Evolutionary conservation across 2,888 invertebrate genomes (phyloP).

Genomic region (Cheilosia pagana): DNA sequence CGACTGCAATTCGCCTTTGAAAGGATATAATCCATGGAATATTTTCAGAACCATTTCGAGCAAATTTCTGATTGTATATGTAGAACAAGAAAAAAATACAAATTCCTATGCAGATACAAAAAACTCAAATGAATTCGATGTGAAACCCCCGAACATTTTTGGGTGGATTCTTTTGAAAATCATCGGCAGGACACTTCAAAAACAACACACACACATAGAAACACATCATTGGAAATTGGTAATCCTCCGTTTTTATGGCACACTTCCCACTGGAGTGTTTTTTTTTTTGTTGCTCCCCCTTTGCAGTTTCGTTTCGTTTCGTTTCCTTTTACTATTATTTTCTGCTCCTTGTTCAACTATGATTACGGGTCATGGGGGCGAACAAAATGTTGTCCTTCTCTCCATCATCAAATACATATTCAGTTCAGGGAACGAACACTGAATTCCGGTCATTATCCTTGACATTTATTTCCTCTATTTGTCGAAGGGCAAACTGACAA

Average conservation of each 20-base stretch:
- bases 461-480: conserved; percentile 51
- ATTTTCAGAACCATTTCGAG: conserved; percentile 3
- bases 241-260: conserved; percentile 43
- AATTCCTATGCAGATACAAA: background rate
- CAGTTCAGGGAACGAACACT: conserved; percentile 35
- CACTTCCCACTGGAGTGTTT: conserved; percentile 16
- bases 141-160: conserved; percentile 2
- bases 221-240: conserved; percentile 41
- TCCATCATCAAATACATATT: conserved; percentile 46
- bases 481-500: background rate
- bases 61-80: background rate
- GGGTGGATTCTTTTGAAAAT: conserved; percentile 2
- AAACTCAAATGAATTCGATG: conserved; percentile 1
- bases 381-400: background rate
- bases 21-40: conserved; percentile 9
- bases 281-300: background rate
- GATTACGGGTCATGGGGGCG: conserved; percentile 30
- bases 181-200: conserved; percentile 15
- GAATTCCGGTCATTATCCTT: conserved; percentile 66
- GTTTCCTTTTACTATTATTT: conserved; percentile 13
- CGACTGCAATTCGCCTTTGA: background rate
- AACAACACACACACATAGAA: background rate
- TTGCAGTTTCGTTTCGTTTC: conserved; percentile 4
- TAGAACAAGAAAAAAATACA: background rate
- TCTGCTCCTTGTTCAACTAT: conserved; percentile 17